Evolutionary conservation across 2,797 vertebrate genomes (phyloP).

Genomic region (Falco novaeseelandiae): DNA sequence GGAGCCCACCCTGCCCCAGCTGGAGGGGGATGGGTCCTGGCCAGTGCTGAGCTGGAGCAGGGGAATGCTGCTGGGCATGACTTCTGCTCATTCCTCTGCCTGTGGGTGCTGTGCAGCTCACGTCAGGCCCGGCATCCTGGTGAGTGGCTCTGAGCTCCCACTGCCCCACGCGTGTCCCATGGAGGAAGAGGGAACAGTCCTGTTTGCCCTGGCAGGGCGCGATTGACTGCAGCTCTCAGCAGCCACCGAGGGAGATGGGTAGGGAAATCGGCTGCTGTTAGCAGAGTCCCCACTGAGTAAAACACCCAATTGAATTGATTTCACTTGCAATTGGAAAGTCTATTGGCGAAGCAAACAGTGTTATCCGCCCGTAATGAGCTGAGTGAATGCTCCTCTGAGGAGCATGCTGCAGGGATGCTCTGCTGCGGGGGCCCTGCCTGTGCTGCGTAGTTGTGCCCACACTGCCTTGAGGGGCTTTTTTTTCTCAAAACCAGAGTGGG

Average conservation of each 20-base stretch:
- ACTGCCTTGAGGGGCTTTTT: background rate
- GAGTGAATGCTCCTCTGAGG: background rate
- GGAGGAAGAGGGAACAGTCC: background rate
- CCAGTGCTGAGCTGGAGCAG: background rate
- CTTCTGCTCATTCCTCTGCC: background rate
- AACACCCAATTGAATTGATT: background rate
- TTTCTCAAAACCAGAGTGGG: background rate
- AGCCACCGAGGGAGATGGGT: background rate
- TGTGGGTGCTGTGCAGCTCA: background rate
- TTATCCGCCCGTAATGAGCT: background rate
- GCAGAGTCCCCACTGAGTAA: background rate
- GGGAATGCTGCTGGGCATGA: background rate
- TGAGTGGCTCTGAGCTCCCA: background rate
- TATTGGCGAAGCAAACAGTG: background rate
- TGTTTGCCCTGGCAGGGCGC: background rate
- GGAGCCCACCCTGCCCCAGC: background rate
- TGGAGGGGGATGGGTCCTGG: background rate
- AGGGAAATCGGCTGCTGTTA: background rate
- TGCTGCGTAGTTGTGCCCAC: background rate
- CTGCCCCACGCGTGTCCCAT: accelerated
- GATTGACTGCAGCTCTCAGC: background rate
- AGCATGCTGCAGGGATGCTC: background rate
- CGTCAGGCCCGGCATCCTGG: too few species aligned
- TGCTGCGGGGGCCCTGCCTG: background rate
- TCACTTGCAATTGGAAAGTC: background rate